Evolutionary conservation across 2,113 vertebrate species (phyloP), one percentile per base, ranked within the genome.

Genomic region (Barnardius zonarius): DNA sequence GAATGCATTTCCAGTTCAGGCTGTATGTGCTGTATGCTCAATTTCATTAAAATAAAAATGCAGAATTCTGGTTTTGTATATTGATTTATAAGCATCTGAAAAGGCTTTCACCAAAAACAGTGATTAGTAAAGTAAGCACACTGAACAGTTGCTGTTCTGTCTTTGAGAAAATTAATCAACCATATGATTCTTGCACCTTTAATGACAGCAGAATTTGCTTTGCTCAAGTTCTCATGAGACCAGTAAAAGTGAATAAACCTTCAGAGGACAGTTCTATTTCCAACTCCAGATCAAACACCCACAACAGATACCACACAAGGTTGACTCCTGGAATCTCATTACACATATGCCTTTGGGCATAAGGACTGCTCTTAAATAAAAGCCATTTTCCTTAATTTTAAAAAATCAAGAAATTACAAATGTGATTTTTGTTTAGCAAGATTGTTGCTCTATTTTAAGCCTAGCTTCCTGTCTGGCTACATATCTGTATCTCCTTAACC

Each of bases 141-240:
- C 62, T 88, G 80, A 86, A 41, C 90, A 92, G 81, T 66, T 82
- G 39, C n/a, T 35, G 27, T 78, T 88, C 61, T 0, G 0, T 46
- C 33, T 79, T 66, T 48, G 44, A 84, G 59, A 73, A 96, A 87
- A 92, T 84, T 81, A 82, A 95, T 94, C 70, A 92, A 64, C 19
- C 43, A 18, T 57, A 82, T 1, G 0, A 90, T 75, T 78, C 39
- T 77, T 74, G 39, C 35, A 86, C 80, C 55, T 95, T 92, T 88
- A 90, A 92, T 48, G 35, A 55, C 46, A 88, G 39, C 43, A 84
- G 31, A 93, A 84, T 76, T 59, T 84, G 33, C 52, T 94, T 86
- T 73, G 69, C 2, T 1, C 43, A 57, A 64, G 35, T 46, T 82
- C 76, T 84, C 64, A 78, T n/a, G 83, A 94, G 67, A 66, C 11